Evolutionary conservation across 2,888 invertebrate genomes (phyloP).

Genomic region (Nipponacmea schrenckii): DNA sequence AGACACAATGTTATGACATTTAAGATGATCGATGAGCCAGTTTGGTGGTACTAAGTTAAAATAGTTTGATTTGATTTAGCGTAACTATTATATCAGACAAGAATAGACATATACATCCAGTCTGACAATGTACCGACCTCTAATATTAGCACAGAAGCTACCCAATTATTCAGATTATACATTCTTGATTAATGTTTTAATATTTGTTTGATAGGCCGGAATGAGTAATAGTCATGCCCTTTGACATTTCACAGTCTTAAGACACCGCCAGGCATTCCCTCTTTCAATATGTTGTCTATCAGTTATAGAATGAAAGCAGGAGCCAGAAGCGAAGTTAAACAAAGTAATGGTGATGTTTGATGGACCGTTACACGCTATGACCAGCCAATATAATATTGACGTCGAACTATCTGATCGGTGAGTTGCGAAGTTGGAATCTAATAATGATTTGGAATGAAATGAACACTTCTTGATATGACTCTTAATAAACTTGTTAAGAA

Average conservation of each 20-base stretch:
- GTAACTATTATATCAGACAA: too few relatives aligned
- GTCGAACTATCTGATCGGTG: not conserved
- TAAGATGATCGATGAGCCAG: too few relatives aligned
- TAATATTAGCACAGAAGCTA: not conserved
- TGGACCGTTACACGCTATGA: not conserved
- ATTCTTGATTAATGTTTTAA: constrained; percentile 4
- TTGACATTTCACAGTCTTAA: not conserved
- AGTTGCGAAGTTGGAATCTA: too few relatives aligned
- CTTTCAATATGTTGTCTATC: constrained; percentile 1
- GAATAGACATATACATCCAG: too few relatives aligned
- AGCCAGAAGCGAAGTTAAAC: not conserved
- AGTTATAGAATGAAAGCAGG: not conserved
- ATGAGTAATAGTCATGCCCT: constrained; percentile 1
- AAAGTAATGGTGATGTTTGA: constrained; percentile 1
- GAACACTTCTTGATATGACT: too few relatives aligned
- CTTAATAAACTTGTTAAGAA: too few relatives aligned
- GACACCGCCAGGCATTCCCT: not conserved
- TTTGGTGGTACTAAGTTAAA: too few relatives aligned
- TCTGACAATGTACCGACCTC: not conserved
- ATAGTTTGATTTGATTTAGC: too few relatives aligned
- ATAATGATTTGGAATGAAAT: too few relatives aligned
- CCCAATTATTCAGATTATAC: not conserved
- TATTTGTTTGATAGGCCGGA: constrained; percentile 4
- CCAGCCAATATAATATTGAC: constrained; percentile 1
- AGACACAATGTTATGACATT: too few relatives aligned